phyloP scores from a whole-genome alignment of 2,888 invertebrate species.

The Chouioia cunea region DNA sequence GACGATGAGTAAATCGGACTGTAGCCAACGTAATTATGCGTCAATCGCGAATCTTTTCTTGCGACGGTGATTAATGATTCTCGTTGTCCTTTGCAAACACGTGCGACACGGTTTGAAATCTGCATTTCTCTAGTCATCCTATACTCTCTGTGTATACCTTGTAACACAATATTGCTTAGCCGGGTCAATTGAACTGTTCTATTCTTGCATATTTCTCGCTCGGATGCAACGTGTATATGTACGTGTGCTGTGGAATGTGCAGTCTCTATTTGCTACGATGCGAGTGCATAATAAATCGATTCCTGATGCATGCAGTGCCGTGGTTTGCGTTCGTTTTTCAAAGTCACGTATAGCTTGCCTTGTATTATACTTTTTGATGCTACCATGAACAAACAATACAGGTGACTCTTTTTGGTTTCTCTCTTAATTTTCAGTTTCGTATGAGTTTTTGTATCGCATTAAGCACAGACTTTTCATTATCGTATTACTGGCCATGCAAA shows the following conservation, averaged over 20 bases:
- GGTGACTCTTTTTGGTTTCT: neutral
- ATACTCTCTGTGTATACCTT: too few relatives aligned
- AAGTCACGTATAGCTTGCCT: neutral
- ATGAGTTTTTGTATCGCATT: slow-evolving; percentile 32
- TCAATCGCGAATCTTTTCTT: neutral
- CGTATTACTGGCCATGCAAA: slow-evolving; percentile 35
- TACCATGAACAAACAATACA: neutral
- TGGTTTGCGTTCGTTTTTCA: slow-evolving; percentile 8
- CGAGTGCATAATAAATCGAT: neutral
- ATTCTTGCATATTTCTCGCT: too few relatives aligned
- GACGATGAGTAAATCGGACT: neutral
- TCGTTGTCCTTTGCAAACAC: neutral
- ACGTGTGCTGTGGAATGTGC: too few relatives aligned
- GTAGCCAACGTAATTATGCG: slow-evolving; percentile 17
- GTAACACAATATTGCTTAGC: too few relatives aligned
- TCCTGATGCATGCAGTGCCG: neutral
- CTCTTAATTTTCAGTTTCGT: slow-evolving; percentile 29
- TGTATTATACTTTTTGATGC: neutral
- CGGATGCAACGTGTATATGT: too few relatives aligned
- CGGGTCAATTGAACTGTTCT: too few relatives aligned
- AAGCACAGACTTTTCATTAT: slow-evolving; percentile 29
- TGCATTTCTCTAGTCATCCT: slow-evolving; percentile 26
- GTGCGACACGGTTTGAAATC: slow-evolving; percentile 1
- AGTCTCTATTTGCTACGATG: too few relatives aligned
- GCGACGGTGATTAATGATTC: slow-evolving; percentile 1